Percentiles rank a stretch among this genome's conserved stretches.
phyloP scores from a whole-genome alignment of 2,888 invertebrate species.

The Drosophila meridionalis region DNA sequence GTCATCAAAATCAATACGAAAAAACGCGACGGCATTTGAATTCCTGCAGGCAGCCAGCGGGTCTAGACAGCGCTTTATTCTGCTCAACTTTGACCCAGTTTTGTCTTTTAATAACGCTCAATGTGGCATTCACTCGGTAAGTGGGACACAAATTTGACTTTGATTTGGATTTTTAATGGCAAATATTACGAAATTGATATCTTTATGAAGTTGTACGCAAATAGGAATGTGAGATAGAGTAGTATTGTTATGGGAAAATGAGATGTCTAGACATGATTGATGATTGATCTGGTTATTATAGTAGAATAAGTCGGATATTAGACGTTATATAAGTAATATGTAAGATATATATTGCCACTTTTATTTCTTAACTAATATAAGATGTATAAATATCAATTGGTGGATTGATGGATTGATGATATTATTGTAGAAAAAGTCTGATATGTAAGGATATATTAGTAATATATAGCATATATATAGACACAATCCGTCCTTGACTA shows the following conservation, averaged over 20 bases:
- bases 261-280: not conserved
- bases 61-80: constrained; percentile 43
- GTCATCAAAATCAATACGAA: constrained; percentile 72
- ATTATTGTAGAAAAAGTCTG: too few species aligned
- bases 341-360: too few species aligned
- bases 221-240: not conserved
- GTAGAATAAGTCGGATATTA: not conserved
- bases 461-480: too few species aligned
- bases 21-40: constrained; percentile 37
- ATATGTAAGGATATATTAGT: too few species aligned
- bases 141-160: constrained; percentile 21
- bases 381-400: too few species aligned
- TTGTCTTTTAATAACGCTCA: constrained; percentile 34
- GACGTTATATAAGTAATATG: not conserved
- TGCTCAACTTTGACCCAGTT: constrained; percentile 57
- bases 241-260: not conserved
- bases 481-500: too few species aligned
- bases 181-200: constrained; percentile 35
- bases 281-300: not conserved
- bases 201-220: not conserved
- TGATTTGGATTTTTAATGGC: constrained; percentile 17
- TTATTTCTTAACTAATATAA: too few species aligned
- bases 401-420: too few species aligned
- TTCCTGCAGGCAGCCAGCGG: constrained; percentile 6
- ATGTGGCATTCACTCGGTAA: constrained; percentile 2